These are phyloP conservation scores for Meles meles DNA, from an alignment of 2,113 vertebrate species.

Conservation along the genomic window DNA sequence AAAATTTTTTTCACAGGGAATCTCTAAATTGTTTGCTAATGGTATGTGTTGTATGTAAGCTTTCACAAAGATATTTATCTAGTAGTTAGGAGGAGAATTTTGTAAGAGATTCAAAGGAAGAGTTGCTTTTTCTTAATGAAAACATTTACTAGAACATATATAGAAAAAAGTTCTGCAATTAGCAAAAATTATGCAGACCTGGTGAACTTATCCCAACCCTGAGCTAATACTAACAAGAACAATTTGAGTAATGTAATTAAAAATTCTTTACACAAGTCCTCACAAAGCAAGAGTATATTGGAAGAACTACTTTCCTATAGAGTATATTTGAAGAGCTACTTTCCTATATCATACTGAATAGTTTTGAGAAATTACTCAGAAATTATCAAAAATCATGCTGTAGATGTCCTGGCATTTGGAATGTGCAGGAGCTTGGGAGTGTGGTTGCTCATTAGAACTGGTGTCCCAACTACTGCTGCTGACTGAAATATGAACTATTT, in stretches of 20 bases:
- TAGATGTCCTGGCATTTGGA: neutral
- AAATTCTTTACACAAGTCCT: neutral
- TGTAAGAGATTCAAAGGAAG: neutral
- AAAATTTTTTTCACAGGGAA: neutral
- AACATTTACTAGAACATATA: neutral
- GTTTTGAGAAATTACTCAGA: neutral
- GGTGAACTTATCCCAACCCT: neutral
- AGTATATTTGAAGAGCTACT: neutral
- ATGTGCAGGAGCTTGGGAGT: neutral
- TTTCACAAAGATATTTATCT: neutral
- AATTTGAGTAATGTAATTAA: neutral
- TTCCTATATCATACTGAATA: neutral
- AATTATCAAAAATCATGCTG: neutral
- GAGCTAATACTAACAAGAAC: neutral
- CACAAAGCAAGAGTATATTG: neutral
- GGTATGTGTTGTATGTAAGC: neutral
- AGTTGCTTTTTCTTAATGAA: neutral
- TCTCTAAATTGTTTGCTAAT: neutral
- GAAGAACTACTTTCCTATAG: neutral
- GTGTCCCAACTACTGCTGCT: neutral
- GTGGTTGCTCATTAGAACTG: too few species aligned
- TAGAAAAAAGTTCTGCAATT: neutral
- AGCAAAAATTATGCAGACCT: neutral
- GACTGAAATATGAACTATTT: neutral
- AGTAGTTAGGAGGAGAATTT: neutral